Conservation (phyloP, 2,113 vertebrate genomes). For the Malurus melanocephalus region DNA sequence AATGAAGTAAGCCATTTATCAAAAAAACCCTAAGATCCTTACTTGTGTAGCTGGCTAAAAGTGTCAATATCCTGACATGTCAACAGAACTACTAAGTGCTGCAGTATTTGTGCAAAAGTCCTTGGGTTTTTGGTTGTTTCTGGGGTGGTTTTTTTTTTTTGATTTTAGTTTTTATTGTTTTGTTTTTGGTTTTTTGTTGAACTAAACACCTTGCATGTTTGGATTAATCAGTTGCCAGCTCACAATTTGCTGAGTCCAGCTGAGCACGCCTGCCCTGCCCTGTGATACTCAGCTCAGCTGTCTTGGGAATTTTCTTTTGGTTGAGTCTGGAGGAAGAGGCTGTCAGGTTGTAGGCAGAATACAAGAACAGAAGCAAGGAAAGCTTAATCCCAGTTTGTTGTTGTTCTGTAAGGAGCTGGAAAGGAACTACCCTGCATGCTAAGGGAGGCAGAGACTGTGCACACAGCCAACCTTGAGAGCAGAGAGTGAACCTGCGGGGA, state of each 20-base stretch:
- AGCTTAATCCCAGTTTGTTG: not conserved
- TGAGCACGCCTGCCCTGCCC: not conserved
- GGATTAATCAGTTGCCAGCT: not conserved
- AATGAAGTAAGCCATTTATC: not conserved
- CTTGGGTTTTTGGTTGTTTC: not conserved
- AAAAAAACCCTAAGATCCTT: not conserved
- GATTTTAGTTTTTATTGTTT: no score
- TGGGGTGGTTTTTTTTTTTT: no score
- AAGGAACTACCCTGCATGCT: not conserved
- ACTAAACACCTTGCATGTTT: not conserved
- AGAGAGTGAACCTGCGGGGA: not conserved
- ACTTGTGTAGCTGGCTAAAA: not conserved
- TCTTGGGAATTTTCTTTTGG: not conserved
- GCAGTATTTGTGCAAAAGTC: not conserved
- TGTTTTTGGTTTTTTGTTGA: not conserved
- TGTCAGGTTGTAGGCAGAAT: not conserved
- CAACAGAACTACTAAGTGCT: not conserved
- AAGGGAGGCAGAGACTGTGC: not conserved
- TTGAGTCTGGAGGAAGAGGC: not conserved
- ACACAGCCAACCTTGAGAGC: not conserved
- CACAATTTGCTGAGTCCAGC: not conserved
- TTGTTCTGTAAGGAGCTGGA: not conserved
- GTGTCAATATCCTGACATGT: not conserved
- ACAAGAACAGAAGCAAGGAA: not conserved
- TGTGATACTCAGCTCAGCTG: not conserved